A percentile compares a stretch with the other conserved stretches of the same genome.
phyloP scores from a whole-genome alignment of 1,140 invertebrate genomes.

The Chironomus striatipennis region DNA sequence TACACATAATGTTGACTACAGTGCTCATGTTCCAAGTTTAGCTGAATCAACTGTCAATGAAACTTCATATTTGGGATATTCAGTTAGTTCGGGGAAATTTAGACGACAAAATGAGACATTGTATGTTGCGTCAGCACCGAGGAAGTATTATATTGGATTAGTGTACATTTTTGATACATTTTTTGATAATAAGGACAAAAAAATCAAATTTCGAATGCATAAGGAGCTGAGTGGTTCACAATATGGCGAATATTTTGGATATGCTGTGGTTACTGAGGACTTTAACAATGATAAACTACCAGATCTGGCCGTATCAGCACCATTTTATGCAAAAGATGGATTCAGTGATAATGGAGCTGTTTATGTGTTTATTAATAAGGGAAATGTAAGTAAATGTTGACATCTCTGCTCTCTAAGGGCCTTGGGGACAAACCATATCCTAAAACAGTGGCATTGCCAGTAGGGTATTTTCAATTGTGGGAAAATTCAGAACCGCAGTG shows the following conservation, averaged over 20 bases:
- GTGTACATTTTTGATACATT: conserved; percentile 36
- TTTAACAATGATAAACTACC: conserved; percentile 59
- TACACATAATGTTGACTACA: background rate
- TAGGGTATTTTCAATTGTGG: too few relatives aligned
- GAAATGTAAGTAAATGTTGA: conserved; percentile 38
- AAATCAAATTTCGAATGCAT: conserved; percentile 30
- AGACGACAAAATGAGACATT: conserved; percentile 30
- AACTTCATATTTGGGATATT: conserved; percentile 38
- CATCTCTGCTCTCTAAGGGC: background rate
- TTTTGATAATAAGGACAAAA: conserved; percentile 21
- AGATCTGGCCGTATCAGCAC: conserved; percentile 74
- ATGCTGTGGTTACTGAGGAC: conserved; percentile 56
- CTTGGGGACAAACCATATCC: background rate
- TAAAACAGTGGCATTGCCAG: too few relatives aligned
- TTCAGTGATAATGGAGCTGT: conserved; percentile 50
- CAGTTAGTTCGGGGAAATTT: conserved; percentile 35
- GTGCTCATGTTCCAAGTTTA: conserved; percentile 31
- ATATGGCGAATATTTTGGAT: conserved; percentile 70
- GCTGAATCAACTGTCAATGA: conserved; percentile 30
- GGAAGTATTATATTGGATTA: conserved; percentile 36
- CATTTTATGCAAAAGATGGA: conserved; percentile 47
- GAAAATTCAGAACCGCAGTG: too few relatives aligned
- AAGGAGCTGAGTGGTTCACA: conserved; percentile 47
- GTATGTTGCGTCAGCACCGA: conserved; percentile 37
- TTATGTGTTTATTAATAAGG: conserved; percentile 47